These are phyloP conservation scores for Condylura cristata DNA, from an alignment of 2,113 vertebrate species.

Conservation along the genomic window DNA sequence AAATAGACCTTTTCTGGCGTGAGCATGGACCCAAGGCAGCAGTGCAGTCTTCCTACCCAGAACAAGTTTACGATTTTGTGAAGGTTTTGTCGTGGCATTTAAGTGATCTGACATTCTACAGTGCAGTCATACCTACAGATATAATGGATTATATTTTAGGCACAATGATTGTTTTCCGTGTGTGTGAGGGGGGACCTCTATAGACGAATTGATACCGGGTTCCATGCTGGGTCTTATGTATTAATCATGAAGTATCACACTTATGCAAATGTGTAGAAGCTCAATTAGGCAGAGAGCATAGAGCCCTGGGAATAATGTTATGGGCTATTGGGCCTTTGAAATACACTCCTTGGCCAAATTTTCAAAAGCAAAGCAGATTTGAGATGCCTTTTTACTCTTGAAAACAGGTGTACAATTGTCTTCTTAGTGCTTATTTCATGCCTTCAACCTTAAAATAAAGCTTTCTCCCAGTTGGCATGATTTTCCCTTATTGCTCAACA, in stretches of 20 bases:
- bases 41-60: constrained; percentile 56
- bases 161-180: constrained; percentile 72
- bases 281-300: constrained; percentile 83
- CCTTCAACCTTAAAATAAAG: constrained; percentile 83
- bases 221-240: constrained; percentile 83
- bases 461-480: constrained; percentile 80
- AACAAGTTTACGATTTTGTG: constrained; percentile 53
- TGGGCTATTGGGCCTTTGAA: constrained; percentile 83
- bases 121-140: constrained; percentile 51
- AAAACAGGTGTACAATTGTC: constrained; percentile 84
- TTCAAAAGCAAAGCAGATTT: constrained; percentile 83
- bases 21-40: constrained; percentile 34
- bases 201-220: constrained; percentile 74
- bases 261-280: constrained; percentile 83
- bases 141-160: constrained; percentile 60
- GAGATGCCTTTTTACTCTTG: constrained; percentile 82
- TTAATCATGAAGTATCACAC: constrained; percentile 85
- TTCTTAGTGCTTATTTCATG: constrained; percentile 83
- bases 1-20: constrained; percentile 34
- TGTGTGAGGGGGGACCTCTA: constrained; percentile 31
- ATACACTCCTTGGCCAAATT: constrained; percentile 83
- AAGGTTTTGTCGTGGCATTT: constrained; percentile 41
- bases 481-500: constrained; percentile 79
- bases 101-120: constrained; percentile 60
- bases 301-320: constrained; percentile 83